These are phyloP conservation scores for Ferdinandea cuprea DNA, from an alignment of 2,888 invertebrate species.

Conservation along the genomic window DNA sequence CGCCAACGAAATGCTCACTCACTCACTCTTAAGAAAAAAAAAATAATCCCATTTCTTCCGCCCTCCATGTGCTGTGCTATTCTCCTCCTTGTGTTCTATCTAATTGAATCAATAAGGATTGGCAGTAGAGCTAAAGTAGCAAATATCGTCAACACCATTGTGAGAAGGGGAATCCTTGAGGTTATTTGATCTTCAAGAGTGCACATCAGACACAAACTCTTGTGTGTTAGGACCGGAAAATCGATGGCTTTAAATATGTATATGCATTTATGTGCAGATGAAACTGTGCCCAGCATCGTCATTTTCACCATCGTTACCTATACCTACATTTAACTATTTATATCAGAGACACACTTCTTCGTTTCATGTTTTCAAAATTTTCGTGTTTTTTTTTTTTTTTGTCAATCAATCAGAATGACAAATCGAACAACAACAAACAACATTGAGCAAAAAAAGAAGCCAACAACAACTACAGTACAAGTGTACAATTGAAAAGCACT, in stretches of 20 bases:
- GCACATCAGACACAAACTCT: slow-evolving; percentile 43
- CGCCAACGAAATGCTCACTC: slow-evolving; percentile 24
- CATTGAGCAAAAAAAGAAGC: slow-evolving; percentile 11
- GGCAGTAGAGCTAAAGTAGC: slow-evolving; percentile 47
- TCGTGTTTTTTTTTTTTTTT: slow-evolving; percentile 60
- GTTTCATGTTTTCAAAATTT: slow-evolving; percentile 30
- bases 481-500: slow-evolving; percentile 70
- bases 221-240: slow-evolving; percentile 32
- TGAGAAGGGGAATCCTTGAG: slow-evolving; percentile 54
- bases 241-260: slow-evolving; percentile 45
- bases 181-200: slow-evolving; percentile 58
- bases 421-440: slow-evolving; percentile 62
- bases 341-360: slow-evolving; percentile 24
- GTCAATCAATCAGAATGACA: slow-evolving; percentile 68
- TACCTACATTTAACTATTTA: slow-evolving; percentile 3
- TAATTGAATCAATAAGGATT: slow-evolving; percentile 69
- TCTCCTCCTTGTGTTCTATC: slow-evolving; percentile 15
- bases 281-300: neutral
- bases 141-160: slow-evolving; percentile 57
- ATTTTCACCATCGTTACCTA: neutral
- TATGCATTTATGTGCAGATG: neutral
- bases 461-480: slow-evolving; percentile 43
- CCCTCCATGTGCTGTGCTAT: neutral
- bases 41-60: slow-evolving; percentile 13
- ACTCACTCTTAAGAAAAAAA: too few relatives aligned